Conservation (phyloP, 2,797 vertebrate genomes). For the Nyctibius grandis region DNA sequence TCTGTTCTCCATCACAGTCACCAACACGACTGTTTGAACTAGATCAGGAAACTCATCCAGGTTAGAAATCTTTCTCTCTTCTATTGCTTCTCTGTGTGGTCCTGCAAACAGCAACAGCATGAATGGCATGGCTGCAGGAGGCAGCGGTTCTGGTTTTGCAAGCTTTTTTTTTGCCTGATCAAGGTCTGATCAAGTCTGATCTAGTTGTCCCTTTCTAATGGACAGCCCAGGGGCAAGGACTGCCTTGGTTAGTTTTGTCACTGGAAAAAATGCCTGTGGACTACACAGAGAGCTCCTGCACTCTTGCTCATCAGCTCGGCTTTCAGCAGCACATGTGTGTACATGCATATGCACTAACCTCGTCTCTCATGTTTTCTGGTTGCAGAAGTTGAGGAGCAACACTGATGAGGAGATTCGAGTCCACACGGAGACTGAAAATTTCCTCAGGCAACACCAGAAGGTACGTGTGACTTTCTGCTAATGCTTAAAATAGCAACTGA, state of each 20-base stretch:
- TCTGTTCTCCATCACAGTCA: neutral
- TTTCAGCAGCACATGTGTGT: neutral
- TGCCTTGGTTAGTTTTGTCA: neutral
- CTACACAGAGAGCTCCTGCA: neutral
- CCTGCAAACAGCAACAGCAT: neutral
- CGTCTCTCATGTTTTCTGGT: neutral
- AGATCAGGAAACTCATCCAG: neutral
- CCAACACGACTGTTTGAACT: neutral
- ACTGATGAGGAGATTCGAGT: slow-evolving; percentile 74
- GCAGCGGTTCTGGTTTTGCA: neutral
- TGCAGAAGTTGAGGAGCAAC: slow-evolving; percentile 75
- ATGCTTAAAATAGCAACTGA: neutral
- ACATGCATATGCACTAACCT: neutral
- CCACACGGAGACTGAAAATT: slow-evolving; percentile 75
- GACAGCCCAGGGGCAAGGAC: neutral
- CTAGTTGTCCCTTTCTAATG: neutral
- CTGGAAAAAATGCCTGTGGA: neutral
- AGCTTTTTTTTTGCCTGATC: neutral
- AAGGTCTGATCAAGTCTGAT: neutral
- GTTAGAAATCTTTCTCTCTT: neutral
- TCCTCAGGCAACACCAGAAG: slow-evolving; percentile 76
- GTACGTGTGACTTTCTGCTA: slow-evolving; percentile 67
- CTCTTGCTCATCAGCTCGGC: neutral
- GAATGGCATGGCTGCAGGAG: neutral
- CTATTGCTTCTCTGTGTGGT: neutral